A percentile compares a stretch with the other conserved stretches of the same genome.
Evolutionary conservation across 1,140 invertebrate genomes (phyloP).

Genomic region (Drosophila kikkawai): DNA sequence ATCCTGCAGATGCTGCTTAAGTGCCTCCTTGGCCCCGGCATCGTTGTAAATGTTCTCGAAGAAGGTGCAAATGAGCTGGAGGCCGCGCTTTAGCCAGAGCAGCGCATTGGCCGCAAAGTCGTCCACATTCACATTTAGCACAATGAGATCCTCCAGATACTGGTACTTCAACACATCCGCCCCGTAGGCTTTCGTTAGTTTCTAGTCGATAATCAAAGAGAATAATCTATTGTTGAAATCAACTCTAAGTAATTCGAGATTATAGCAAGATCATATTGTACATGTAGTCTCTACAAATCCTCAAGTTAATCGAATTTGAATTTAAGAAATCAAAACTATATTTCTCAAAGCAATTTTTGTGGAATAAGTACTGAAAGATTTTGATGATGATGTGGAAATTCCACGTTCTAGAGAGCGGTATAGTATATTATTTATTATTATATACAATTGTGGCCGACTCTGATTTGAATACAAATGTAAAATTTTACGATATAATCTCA

Average conservation of each 20-base stretch:
- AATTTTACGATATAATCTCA: neutral
- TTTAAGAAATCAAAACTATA: neutral
- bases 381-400: neutral
- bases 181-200: slow-evolving; percentile 87
- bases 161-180: slow-evolving; percentile 86
- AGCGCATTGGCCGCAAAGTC: slow-evolving; percentile 87
- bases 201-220: slow-evolving; percentile 85
- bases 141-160: slow-evolving; percentile 89
- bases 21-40: slow-evolving; percentile 54
- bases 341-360: neutral
- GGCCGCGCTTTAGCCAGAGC: slow-evolving; percentile 82
- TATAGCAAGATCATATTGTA: neutral
- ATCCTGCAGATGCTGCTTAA: slow-evolving; percentile 75
- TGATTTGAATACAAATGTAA: slow-evolving; percentile 1
- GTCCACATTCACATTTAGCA: slow-evolving; percentile 88
- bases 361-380: neutral
- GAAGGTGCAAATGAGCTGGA: slow-evolving; percentile 81
- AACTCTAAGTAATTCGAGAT: neutral
- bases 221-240: slow-evolving; percentile 1
- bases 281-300: neutral
- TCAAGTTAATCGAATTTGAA: neutral
- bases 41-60: slow-evolving; percentile 83
- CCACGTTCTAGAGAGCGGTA: neutral
- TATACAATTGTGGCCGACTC: neutral
- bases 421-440: neutral